Percentiles rank a stretch among this genome's conserved stretches.
phyloP scores from a whole-genome alignment of 2,888 invertebrate species.

The Amblyjoppa fuscipennis region DNA sequence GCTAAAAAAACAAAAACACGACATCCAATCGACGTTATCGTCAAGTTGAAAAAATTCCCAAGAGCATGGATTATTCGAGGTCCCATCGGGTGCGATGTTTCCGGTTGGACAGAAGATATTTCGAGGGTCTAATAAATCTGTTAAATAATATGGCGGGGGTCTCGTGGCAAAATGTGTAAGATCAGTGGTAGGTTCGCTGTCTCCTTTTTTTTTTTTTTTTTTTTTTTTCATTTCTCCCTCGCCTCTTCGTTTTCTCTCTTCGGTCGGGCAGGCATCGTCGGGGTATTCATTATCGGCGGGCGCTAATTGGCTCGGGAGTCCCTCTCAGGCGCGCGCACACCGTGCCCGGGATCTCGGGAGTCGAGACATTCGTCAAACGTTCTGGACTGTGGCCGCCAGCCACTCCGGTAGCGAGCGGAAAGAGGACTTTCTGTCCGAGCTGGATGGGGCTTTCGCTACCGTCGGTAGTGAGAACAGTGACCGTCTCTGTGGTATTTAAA shows the following conservation, averaged over 20 bases:
- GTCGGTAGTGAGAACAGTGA: slow-evolving; percentile 63
- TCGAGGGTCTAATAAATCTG: background rate
- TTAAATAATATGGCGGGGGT: background rate
- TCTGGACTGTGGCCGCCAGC: slow-evolving; percentile 40
- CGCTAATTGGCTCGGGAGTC: slow-evolving; percentile 71
- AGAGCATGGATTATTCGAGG: background rate
- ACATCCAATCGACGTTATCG: background rate
- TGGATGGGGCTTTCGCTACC: slow-evolving; percentile 65
- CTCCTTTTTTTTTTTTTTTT: background rate
- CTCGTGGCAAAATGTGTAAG: background rate
- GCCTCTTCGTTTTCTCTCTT: slow-evolving; percentile 36
- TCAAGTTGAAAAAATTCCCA: background rate
- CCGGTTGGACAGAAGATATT: background rate
- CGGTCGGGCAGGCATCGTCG: slow-evolving; percentile 43
- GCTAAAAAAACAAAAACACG: background rate
- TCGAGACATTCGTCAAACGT: slow-evolving; percentile 71
- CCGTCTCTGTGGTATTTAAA: slow-evolving; percentile 63
- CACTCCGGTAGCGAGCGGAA: slow-evolving; percentile 59
- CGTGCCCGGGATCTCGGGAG: slow-evolving; percentile 51
- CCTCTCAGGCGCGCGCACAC: slow-evolving; percentile 61
- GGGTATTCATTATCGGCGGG: slow-evolving; percentile 71
- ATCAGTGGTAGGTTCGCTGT: slow-evolving; percentile 12
- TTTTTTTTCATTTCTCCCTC: background rate
- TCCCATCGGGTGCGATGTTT: background rate
- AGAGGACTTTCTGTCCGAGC: slow-evolving; percentile 68